Evolutionary conservation across 2,797 vertebrate species (phyloP), one percentile per base, ranked within the genome.

Genomic region (Sarcoramphus papa): DNA sequence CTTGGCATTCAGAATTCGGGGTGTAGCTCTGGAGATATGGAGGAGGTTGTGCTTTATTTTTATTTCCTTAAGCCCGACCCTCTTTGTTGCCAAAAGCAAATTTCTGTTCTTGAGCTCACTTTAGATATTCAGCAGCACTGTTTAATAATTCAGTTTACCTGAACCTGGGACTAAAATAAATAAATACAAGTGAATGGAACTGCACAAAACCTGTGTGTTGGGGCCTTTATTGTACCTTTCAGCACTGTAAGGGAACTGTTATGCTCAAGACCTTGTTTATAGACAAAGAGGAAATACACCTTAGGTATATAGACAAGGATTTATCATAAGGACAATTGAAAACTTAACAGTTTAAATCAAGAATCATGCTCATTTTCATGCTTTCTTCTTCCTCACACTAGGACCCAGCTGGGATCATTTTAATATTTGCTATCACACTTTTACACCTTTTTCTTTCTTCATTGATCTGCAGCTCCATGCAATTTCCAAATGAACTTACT

Each of bases 81-180:
- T 68, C 27, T 95, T 86, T 88, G 20, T 60, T 92, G 47, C 22
- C 56, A 54, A 93, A 96, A 84, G 12, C 33, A 76, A 82, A 41
- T 84, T 88, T 83, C 21, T 69, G n/a, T 78, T 92, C 25, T 93
- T 88, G 50, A 56, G 20, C 20, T 95, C 33, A 40, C 47, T 85
- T 90, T 25, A 82, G 35, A 31, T 40, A 86, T 89, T 93, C 57
- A 76, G 12, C 35, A 57, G n/a, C 7, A 5, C 17, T 68, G 31
- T 82, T 93, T 85, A 70, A 92, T 84, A 82, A 92, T 93, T 96
- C 53, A 67, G 12, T 88, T 84, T 76, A 30, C n/a, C 41, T 93
- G 65, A 89, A 60, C 5, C 45, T 75, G 37, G 30, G 53, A 64
- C 33, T 45, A 5, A 80, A 53, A 69, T 43, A 30, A 62, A 35